A percentile compares a stretch with the other conserved stretches of the same genome.
phyloP scores from a whole-genome alignment of 2,888 invertebrate genomes.

The Liodrosophila aerea region DNA sequence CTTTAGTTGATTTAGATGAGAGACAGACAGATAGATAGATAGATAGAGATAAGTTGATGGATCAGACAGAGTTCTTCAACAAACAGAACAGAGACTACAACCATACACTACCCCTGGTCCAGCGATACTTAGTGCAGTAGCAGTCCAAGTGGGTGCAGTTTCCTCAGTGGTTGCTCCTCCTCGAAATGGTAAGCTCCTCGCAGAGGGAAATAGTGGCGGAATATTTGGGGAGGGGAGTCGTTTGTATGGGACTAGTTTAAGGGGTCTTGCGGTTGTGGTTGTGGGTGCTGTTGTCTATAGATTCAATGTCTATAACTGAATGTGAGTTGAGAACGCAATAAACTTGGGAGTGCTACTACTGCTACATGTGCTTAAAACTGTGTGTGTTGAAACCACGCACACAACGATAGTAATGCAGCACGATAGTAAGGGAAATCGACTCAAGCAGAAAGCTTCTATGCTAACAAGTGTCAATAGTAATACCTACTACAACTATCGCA shows the following conservation, averaged over 20 bases:
- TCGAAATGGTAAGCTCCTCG: conserved; percentile 39
- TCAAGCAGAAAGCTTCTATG: too few relatives aligned
- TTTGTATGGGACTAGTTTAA: conserved; percentile 38
- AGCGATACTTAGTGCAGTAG: conserved; percentile 55
- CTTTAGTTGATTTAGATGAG: conserved; percentile 40
- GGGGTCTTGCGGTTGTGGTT: conserved; percentile 21
- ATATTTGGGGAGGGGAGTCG: conserved; percentile 25
- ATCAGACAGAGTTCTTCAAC: conserved; percentile 39
- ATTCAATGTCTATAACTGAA: conserved; percentile 3
- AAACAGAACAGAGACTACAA: conserved; percentile 62
- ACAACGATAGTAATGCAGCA: too few relatives aligned
- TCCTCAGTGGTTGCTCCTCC: conserved; percentile 21
- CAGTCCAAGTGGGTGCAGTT: conserved; percentile 27
- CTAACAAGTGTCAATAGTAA: too few relatives aligned
- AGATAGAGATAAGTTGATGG: conserved; percentile 54
- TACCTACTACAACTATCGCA: too few relatives aligned
- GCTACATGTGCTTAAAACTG: conserved; percentile 32
- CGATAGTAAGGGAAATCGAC: too few relatives aligned
- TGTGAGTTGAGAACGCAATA: conserved; percentile 36
- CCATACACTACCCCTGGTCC: conserved; percentile 76
- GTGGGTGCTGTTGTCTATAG: conserved; percentile 37
- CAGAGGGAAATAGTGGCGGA: conserved; percentile 30
- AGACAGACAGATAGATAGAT: conserved; percentile 49
- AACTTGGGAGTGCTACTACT: conserved; percentile 53
- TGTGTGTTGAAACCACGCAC: too few relatives aligned